Evolutionary conservation across 2,113 vertebrate species (phyloP).

Genomic region (Euleptes europaea): DNA sequence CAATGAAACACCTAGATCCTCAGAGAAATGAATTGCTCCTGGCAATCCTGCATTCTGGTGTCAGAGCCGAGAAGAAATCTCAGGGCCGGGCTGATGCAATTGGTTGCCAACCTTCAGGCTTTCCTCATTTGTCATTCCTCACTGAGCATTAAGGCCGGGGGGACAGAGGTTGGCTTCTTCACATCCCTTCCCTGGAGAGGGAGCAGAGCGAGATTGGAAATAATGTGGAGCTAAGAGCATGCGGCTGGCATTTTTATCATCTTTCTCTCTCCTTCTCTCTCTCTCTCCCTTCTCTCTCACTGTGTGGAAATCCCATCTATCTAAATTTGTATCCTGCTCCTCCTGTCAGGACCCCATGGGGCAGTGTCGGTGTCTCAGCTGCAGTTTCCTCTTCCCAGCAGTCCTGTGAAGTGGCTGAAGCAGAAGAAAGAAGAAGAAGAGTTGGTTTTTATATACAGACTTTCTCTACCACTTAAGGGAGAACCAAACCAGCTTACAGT

Average conservation of each 20-base stretch:
- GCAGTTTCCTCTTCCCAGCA: too few relatives aligned
- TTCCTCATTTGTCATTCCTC: neutral
- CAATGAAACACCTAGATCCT: fast-evolving
- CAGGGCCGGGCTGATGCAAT: neutral
- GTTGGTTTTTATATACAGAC: too few relatives aligned
- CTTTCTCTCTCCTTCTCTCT: too few relatives aligned
- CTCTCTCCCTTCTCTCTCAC: neutral
- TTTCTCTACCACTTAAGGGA: too few relatives aligned
- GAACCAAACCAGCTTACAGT: too few relatives aligned
- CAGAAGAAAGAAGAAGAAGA: too few relatives aligned
- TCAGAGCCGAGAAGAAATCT: neutral
- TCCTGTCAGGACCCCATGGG: too few relatives aligned
- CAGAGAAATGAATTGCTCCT: fast-evolving
- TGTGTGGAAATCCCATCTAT: neutral
- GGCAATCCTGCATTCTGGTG: neutral
- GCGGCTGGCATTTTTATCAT: fast-evolving
- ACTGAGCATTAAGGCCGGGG: fast-evolving
- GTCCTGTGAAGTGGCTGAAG: too few relatives aligned
- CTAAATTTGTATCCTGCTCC: too few relatives aligned
- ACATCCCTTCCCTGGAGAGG: neutral
- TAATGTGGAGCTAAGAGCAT: constrained; percentile 1
- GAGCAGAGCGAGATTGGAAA: neutral
- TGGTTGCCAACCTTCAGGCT: neutral
- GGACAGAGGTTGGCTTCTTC: neutral
- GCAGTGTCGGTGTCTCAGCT: too few relatives aligned